Conservation (phyloP, 2,113 vertebrate species). For the Eolophus roseicapilla region DNA sequence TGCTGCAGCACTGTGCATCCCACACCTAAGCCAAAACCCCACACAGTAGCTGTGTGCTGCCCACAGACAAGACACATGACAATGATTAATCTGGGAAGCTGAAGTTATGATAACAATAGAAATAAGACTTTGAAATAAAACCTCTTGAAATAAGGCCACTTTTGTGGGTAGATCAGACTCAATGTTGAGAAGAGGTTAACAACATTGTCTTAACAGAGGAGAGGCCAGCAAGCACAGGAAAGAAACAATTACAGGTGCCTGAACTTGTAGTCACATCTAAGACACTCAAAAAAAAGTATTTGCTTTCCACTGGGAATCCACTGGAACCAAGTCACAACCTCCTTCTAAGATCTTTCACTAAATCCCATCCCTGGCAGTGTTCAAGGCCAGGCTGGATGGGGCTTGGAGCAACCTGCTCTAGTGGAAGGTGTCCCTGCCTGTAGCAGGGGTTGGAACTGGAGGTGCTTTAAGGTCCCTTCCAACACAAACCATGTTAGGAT, state of each 20-base stretch:
- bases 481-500: background rate
- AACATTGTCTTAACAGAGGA: background rate
- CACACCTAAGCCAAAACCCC: background rate
- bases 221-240: background rate
- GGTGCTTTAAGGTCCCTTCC: background rate
- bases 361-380: background rate
- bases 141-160: background rate
- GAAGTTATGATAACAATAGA: background rate
- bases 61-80: background rate
- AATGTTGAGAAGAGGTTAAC: background rate
- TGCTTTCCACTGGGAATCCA: background rate
- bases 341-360: background rate
- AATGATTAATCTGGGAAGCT: background rate
- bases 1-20: accelerated
- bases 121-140: background rate
- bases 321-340: background rate
- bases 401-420: background rate
- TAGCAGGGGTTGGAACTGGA: background rate
- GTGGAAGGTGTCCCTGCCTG: background rate
- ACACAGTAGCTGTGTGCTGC: accelerated
- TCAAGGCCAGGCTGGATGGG: background rate
- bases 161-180: background rate
- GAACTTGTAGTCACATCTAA: background rate
- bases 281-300: background rate
- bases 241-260: background rate